Percentiles rank a stretch among this genome's conserved stretches.
Conservation (phyloP, 2,888 invertebrate species). For the Hydropsyche betteni region DNA sequence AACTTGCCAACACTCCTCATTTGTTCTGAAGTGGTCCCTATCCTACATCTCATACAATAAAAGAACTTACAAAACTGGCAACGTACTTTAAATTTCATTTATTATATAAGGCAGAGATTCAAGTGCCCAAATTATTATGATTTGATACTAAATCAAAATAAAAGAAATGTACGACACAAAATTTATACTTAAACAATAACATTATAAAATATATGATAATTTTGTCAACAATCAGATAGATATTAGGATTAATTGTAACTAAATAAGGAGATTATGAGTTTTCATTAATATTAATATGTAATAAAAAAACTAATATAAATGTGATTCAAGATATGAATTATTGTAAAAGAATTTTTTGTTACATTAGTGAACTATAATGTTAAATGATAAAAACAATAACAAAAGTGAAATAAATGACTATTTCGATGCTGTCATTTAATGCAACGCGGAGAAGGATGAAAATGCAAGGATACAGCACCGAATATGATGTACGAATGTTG, state of each 20-base stretch:
- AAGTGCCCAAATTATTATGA: constrained; percentile 15
- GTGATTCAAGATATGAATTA: constrained; percentile 60
- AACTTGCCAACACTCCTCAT: constrained; percentile 51
- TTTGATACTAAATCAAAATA: constrained; percentile 12
- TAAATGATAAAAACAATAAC: constrained; percentile 41
- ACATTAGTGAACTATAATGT: constrained; percentile 36
- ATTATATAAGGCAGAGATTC: constrained; percentile 30
- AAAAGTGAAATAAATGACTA: constrained; percentile 40
- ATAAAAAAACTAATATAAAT: constrained; percentile 57
- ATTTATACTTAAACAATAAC: constrained; percentile 46
- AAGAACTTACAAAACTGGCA: constrained; percentile 45
- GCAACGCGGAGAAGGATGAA: constrained; percentile 5
- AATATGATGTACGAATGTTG: constrained; percentile 24
- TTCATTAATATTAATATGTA: constrained; percentile 59
- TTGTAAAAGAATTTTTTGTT: constrained; percentile 51
- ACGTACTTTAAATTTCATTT: constrained; percentile 31
- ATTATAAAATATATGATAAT: constrained; percentile 58
- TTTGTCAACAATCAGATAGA: constrained; percentile 56
- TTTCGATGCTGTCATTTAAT: constrained; percentile 3
- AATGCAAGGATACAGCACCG: constrained; percentile 46
- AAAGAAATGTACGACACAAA: constrained; percentile 26
- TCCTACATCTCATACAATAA: constrained; percentile 49
- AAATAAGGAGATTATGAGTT: constrained; percentile 57
- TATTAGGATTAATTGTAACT: constrained; percentile 55
- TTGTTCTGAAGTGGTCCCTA: constrained; percentile 52